Evolutionary conservation across 2,113 vertebrate genomes (phyloP).

Genomic region (Ivindomyrus marchei): DNA sequence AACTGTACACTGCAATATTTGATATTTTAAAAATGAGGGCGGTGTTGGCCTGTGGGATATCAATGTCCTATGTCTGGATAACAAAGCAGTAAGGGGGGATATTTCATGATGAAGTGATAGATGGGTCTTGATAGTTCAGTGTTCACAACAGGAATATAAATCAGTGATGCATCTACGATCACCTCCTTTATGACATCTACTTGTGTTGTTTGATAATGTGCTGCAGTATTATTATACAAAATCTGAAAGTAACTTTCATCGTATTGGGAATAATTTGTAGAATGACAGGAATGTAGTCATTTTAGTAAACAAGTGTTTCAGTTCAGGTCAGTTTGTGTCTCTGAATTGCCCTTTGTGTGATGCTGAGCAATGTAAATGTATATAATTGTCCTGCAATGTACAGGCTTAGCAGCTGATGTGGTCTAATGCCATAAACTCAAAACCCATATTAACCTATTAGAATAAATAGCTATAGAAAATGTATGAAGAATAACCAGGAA

Average conservation of each 20-base stretch:
- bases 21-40: neutral
- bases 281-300: neutral
- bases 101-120: neutral
- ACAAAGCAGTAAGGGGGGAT: neutral
- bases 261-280: neutral
- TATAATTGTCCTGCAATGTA: neutral
- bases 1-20: neutral
- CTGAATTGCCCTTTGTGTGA: neutral
- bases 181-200: neutral
- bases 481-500: neutral
- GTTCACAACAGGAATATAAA: neutral
- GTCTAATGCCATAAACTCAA: neutral
- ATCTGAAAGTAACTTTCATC: neutral
- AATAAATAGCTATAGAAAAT: neutral
- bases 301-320: neutral
- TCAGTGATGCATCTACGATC: neutral
- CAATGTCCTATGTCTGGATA: neutral
- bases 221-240: neutral
- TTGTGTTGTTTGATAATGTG: neutral
- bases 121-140: neutral
- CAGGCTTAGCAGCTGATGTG: neutral
- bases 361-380: neutral
- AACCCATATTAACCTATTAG: neutral
- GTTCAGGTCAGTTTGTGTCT: neutral
- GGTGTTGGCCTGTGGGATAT: neutral